Evolutionary conservation across 2,113 vertebrate genomes (phyloP).

Genomic region (Rhombomys opimus): DNA sequence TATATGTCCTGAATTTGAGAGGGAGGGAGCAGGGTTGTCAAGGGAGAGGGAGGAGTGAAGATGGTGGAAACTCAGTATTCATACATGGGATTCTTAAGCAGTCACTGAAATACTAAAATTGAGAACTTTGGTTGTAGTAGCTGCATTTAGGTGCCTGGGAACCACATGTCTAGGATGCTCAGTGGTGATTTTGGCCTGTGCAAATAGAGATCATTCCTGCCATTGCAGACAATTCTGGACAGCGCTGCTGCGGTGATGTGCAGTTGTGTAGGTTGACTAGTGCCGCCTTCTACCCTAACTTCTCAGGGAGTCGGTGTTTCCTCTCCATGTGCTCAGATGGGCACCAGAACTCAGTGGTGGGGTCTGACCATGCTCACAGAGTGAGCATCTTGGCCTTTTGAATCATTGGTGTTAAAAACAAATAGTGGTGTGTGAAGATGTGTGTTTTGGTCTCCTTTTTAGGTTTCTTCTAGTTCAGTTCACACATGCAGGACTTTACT

Average conservation of each 20-base stretch:
- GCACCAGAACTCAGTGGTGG: not conserved
- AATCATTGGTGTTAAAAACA: not conserved
- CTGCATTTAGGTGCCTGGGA: not conserved
- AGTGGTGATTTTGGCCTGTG: not conserved
- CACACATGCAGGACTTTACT: not conserved
- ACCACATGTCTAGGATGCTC: no score
- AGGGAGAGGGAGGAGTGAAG: not conserved
- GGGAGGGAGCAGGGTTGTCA: not conserved
- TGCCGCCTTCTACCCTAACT: not conserved
- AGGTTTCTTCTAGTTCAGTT: not conserved
- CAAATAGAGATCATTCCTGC: not conserved
- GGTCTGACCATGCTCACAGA: not conserved
- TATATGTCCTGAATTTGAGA: not conserved
- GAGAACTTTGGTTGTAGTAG: not conserved
- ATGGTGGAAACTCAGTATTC: not conserved
- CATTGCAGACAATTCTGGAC: not conserved
- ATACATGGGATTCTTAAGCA: not conserved
- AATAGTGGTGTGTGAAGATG: not conserved
- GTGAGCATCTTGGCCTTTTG: no score
- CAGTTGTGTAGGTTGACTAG: fast-evolving
- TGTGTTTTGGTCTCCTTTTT: not conserved
- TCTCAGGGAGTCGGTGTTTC: not conserved
- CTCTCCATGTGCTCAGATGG: not conserved
- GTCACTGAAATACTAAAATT: not conserved
- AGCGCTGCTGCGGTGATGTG: not conserved